Base-by-base conservation (phyloP, 2,888 invertebrate species). In the Plagiodera versicolora region DNA sequence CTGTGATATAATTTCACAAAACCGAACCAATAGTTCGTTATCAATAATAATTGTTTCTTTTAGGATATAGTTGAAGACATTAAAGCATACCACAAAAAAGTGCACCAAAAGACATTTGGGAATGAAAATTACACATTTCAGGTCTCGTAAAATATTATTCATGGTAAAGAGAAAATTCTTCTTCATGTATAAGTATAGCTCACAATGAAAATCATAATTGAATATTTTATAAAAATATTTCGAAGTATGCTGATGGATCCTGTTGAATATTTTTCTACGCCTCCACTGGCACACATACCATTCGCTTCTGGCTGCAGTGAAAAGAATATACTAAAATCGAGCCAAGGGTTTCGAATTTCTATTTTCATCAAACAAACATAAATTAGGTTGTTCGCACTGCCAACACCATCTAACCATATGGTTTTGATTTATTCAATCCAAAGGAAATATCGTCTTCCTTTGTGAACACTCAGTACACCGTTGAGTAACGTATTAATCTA, bases 321-420 rank as follows among this genome's bases (percentile, higher is more conserved):
- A 63, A 64, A 61, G 61, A 59, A 58, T 32, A 53, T 51, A 60
- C 60, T 56, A 60, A 56, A 63, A 58, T 50, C 51, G 44, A 20
- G 53, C 58, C 56, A 51, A 44, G 48, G 58, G 50, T 63, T 59
- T 59, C 60, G 57, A 61, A 56, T 57, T 60, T 65, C 61, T 61
- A 65, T 65, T 65, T 65, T 58, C 58, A 60, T 63, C 57, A 65
- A 65, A 65, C 60, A 60, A 63, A 62, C 65, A 65, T 64, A 64
- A 64, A 64, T 64, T 61, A 61, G 32, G 56, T 61, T 64, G 61
- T 64, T 64, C 57, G 49, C 64, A 51, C 61, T 64, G 61, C 61
- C 64, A 61, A 61, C 59, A 64, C 58, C 50, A 61, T 55, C 44
- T 24, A 50, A 24, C 57, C 61, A 58, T 46, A 61, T 51, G 61